Percentiles rank a stretch among this genome's conserved stretches.
Evolutionary conservation across 2,797 vertebrate species (phyloP).

Genomic region (Myotis findleyi): DNA sequence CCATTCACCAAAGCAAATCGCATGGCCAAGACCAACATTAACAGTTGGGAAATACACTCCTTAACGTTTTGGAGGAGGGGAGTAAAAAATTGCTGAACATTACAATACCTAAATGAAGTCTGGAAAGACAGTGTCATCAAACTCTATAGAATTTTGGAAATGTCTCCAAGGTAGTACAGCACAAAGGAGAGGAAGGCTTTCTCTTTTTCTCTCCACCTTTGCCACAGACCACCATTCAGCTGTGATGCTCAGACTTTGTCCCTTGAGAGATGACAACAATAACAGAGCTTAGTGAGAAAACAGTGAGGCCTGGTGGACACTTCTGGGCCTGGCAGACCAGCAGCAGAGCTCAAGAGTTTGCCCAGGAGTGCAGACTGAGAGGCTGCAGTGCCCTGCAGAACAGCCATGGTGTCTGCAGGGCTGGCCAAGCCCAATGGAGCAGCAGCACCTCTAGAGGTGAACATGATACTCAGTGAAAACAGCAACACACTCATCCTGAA

Average conservation of each 20-base stretch:
- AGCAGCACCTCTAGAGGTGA: slow-evolving; percentile 53
- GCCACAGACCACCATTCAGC: background rate
- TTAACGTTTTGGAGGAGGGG: background rate
- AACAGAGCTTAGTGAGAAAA: background rate
- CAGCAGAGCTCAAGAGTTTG: background rate
- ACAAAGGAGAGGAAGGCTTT: background rate
- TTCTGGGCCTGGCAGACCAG: background rate
- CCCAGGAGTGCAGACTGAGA: background rate
- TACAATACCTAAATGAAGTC: background rate
- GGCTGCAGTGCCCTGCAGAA: background rate
- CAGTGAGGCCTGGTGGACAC: background rate
- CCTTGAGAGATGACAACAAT: background rate
- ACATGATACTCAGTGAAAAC: background rate
- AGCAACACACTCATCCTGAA: background rate
- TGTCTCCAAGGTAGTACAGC: background rate
- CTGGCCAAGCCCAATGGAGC: background rate
- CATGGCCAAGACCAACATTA: background rate
- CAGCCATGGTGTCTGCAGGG: background rate
- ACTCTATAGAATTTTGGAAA: background rate
- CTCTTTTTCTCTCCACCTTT: background rate
- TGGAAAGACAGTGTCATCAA: background rate
- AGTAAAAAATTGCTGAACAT: slow-evolving; percentile 13
- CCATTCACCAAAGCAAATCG: background rate
- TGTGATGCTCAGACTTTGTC: background rate
- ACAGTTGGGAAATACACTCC: background rate